Evolutionary conservation across 37 sponge, comb jelly and placozoan genomes (phyloP), one percentile per base, ranked within the genome.

Genomic region (Chondrilla cf. caribensis): DNA sequence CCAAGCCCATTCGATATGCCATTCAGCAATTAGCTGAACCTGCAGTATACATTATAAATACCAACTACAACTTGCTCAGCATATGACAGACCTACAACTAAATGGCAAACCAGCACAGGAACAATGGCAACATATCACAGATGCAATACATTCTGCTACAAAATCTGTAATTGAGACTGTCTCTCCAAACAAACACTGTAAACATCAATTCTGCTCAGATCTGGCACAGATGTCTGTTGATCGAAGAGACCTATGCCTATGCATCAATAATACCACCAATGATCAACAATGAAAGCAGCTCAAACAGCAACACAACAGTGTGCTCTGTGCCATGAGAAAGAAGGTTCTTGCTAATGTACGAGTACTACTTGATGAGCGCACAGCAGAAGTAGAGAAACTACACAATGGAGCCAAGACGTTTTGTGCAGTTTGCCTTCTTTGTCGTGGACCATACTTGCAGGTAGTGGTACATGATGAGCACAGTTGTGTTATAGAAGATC

Each of bases 41-140:
- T 17, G 17, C 57, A 55, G 57, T 55, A 55, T 17, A 55, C 57
- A 55, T 55, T 17, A n/a, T n/a, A 55, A 55, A 55, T 55, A 55
- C 57, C 57, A 55, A 55, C 57, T 55, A 55, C 57, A 65, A 24
- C 67, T 25, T 65, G 67, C 67, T 65, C 19, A n/a, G 26, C 28
- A n/a, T n/a, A 65, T 65, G 22, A 26, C 67, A 65, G 67, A n/a
- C 67, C 28, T 65, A 65, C 67, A 65, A 65, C 67, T 65, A 65
- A 65, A 65, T 65, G 67, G 26, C 67, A 65, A 65, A 65, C 67
- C 67, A 65, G 67, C 67, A 65, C 28, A 65, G 67, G 67, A 65
- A 65, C 67, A 65, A 65, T n/a, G 28, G 67, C 67, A 65, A 65
- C 28, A 65, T n/a, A n/a, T 65, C 67, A 65, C 67, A 65, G 67